Base-by-base conservation (phyloP, 2,797 vertebrate species). In the Paratrypauchen microcephalus region DNA sequence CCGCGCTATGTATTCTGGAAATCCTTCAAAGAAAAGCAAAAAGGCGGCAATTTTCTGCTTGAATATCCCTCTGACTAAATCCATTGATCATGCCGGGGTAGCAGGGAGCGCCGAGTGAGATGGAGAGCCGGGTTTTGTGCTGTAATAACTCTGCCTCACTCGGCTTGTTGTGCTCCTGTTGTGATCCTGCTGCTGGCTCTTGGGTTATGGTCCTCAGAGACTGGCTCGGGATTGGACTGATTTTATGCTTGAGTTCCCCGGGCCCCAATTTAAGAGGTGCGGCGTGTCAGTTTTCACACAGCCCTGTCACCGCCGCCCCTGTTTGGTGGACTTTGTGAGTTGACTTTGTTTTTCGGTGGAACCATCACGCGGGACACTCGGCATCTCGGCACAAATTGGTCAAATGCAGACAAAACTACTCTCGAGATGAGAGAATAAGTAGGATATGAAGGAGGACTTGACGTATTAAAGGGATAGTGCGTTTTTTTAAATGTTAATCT, bases 21-120 rank as follows among this genome's bases (percentile, higher is more conserved):
- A 93, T 94, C 94, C 95, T 96, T 97, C 96, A 96, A 97, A 97
- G 89, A 91, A 93, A 93, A 93, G 89, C 88, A 92, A 94, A 97
- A 97, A 96, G 95, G 95, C 95, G 94, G 95, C 96, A 98, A 98
- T 98, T 99, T 99, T 98, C 95, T 98, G 97, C 96, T 97, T 98
- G 96, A 98, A 98, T 98, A 97, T 98, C 95, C 94, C 95, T 92
- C 95, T 97, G 96, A 98, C 96, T 97, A 98, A 97, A 95, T 97
- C 97, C 97, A 98, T 98, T 98, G 97, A 98, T 98, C 97, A 98
- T 98, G 95, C 95, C 94, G 95, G 95, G 95, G 94, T 95, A 95
- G 90, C 94, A 94, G 95, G 94, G 95, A 96, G 96, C 96, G 95
- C 95, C 95, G 95, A 96, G 91, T 88, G 92, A 93, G 90, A 93